phyloP scores from a whole-genome alignment of 2,888 invertebrate genomes.

The Platerodrilus igneus region DNA sequence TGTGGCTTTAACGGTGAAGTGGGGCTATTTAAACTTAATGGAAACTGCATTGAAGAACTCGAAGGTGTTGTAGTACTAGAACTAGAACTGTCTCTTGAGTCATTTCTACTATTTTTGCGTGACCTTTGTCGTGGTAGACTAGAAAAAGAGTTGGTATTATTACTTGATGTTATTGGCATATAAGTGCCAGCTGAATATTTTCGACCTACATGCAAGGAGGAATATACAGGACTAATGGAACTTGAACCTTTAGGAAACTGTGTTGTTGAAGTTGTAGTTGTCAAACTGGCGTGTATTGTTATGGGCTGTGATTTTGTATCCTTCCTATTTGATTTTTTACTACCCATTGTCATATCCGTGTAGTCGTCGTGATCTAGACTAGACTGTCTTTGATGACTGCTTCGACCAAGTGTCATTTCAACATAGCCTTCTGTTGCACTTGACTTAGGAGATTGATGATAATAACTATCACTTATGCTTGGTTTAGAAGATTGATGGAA shows the following conservation, averaged over 20 bases:
- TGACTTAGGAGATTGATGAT: too few relatives aligned
- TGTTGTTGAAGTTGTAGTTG: slow-evolving; percentile 37
- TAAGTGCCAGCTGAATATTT: slow-evolving; percentile 47
- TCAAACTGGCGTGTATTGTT: too few relatives aligned
- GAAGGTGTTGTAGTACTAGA: slow-evolving; percentile 55
- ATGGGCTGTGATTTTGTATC: slow-evolving; percentile 59
- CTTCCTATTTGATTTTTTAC: slow-evolving; percentile 36
- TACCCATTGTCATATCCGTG: slow-evolving; percentile 51
- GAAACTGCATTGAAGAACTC: slow-evolving; percentile 60
- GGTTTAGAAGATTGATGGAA: too few relatives aligned
- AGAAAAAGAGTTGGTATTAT: slow-evolving; percentile 48
- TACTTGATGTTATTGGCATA: slow-evolving; percentile 49
- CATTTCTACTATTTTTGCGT: slow-evolving; percentile 42
- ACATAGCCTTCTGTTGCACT: slow-evolving; percentile 58
- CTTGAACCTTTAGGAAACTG: slow-evolving; percentile 26
- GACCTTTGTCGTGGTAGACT: slow-evolving; percentile 44
- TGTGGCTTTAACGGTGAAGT: slow-evolving; percentile 55
- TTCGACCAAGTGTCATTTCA: slow-evolving; percentile 57
- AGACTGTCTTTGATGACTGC: slow-evolving; percentile 34
- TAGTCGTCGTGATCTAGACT: slow-evolving; percentile 50
- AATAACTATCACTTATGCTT: too few relatives aligned
- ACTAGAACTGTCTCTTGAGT: slow-evolving; percentile 46
- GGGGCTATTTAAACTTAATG: slow-evolving; percentile 64
- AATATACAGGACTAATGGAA: slow-evolving; percentile 29
- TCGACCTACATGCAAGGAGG: slow-evolving; percentile 32